Conservation (phyloP, 2,113 vertebrate genomes). For the Sinocyclocheilus anshuiensis region DNA sequence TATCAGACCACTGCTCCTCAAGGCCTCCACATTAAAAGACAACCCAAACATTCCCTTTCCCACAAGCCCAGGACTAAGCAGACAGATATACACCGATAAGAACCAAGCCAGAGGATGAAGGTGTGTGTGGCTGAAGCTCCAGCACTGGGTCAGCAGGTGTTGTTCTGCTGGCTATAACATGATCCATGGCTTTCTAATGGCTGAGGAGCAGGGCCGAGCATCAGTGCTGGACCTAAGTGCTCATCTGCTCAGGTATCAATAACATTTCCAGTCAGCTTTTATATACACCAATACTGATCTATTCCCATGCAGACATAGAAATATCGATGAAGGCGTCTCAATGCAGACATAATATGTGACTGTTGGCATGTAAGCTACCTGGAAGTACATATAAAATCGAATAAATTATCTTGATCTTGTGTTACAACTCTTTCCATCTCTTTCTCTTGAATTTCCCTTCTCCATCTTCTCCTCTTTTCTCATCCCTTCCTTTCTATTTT, state of each 20-base stretch:
- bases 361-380: background rate
- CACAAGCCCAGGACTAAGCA: slow-evolving; percentile 21
- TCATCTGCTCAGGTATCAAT: slow-evolving; percentile 44
- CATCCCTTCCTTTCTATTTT: slow-evolving; percentile 77
- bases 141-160: slow-evolving; percentile 41
- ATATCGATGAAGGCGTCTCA: slow-evolving; percentile 59
- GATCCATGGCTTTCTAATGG: slow-evolving; percentile 29
- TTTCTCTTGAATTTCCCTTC: slow-evolving; percentile 15
- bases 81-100: slow-evolving; percentile 37
- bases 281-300: slow-evolving; percentile 28
- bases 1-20: slow-evolving; percentile 26
- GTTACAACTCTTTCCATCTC: background rate
- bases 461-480: slow-evolving; percentile 69
- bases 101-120: slow-evolving; percentile 34
- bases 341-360: background rate
- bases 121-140: slow-evolving; percentile 18
- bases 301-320: slow-evolving; percentile 4
- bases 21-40: slow-evolving; percentile 46
- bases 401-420: slow-evolving; percentile 24
- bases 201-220: background rate
- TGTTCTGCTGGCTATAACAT: slow-evolving; percentile 34
- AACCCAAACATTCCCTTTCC: slow-evolving; percentile 37
- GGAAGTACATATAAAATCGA: background rate
- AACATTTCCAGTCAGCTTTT: slow-evolving; percentile 52
- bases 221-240: slow-evolving; percentile 40